Base-by-base conservation (phyloP, 2,888 invertebrate species). In the Drosophila mercatorum region DNA sequence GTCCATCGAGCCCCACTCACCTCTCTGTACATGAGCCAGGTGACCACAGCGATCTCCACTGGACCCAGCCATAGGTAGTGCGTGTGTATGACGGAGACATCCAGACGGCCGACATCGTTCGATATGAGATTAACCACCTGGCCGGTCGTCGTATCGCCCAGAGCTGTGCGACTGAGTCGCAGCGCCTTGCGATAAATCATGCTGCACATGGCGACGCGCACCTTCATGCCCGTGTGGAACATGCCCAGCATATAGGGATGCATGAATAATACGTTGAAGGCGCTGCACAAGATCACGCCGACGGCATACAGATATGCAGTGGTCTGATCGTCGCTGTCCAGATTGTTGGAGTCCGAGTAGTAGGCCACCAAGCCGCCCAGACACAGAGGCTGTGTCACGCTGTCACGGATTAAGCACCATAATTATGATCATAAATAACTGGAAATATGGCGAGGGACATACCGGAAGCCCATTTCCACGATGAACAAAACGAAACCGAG, bases 21-120 rank as follows among this genome's bases (percentile, higher is more conserved):
- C 92, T 95, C 94, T 49, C 92, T 87, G 93, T 95, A 96, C 94
- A 97, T 95, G 67, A 98, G 95, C 91, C 95, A 96, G 5, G 97
- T 95, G 75, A 97, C 95, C 76, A 97, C 95, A 55, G 96, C 92
- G 0, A 97, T 96, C 83, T 98, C 96, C 14, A 98, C 91, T 0
- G 98, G 97, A 1, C 97, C 98, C 74, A 98, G 95, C 97, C 98
- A 98, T 61, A 98, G 94, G 92, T 97, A 98, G 93, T 98, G 98
- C 28, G 97, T 93, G 91, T 98, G 97, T 79, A 98, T 95, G 75
- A 97, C 95, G 34, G 97, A 96, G 63, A 92, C 87, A 80, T 93
- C 93, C 68, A 93, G 80, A 22, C 93, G 91, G 89, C 97, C 97
- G 75, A 99, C 98, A 93, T 99, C 99, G 92, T 99, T 99, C 5